Percentiles rank a stretch among this genome's conserved stretches.
phyloP scores from a whole-genome alignment of 1,140 invertebrate genomes.

The Leptinotarsa undecemlineata region DNA sequence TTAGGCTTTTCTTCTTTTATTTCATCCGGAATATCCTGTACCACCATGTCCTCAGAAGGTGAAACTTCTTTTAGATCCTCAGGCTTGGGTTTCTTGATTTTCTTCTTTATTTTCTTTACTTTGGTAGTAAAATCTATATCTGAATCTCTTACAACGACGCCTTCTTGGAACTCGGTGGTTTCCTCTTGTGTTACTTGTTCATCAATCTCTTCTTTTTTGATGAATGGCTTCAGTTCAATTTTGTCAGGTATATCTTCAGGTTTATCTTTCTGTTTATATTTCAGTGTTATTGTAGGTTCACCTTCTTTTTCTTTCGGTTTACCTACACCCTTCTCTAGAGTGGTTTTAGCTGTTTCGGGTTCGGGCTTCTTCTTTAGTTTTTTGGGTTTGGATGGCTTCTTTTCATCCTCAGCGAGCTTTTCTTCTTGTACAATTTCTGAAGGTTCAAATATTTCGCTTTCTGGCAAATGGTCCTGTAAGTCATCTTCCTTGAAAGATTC shows the following conservation, averaged over 20 bases:
- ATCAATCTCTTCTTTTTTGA: constrained; percentile 53
- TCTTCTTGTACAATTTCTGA: constrained; percentile 39
- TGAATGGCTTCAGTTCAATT: constrained; percentile 60
- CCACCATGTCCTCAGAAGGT: constrained; percentile 9
- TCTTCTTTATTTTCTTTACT: constrained; percentile 32
- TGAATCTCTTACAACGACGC: constrained; percentile 30
- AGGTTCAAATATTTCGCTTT: constrained; percentile 41
- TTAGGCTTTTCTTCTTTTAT: constrained; percentile 25
- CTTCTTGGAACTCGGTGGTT: constrained; percentile 29
- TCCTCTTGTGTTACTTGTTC: constrained; percentile 33
- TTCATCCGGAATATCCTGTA: constrained; percentile 38
- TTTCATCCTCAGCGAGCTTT: constrained; percentile 38
- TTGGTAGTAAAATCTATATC: not conserved
- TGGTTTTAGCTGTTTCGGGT: constrained; percentile 45
- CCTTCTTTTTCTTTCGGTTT: constrained; percentile 48
- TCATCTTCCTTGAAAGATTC: constrained; percentile 41
- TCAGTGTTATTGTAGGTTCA: constrained; percentile 52
- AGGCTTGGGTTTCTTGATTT: constrained; percentile 9
- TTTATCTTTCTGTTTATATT: constrained; percentile 59
- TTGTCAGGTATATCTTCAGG: constrained; percentile 59
- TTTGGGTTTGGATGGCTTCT: constrained; percentile 42
- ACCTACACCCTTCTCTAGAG: constrained; percentile 38
- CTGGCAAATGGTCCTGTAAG: constrained; percentile 43
- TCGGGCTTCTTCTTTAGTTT: constrained; percentile 43
- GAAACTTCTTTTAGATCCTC: not conserved